Evolutionary conservation across 1,140 invertebrate genomes (phyloP), one percentile per base, ranked within the genome.

Genomic region (Agrilus planipennis): DNA sequence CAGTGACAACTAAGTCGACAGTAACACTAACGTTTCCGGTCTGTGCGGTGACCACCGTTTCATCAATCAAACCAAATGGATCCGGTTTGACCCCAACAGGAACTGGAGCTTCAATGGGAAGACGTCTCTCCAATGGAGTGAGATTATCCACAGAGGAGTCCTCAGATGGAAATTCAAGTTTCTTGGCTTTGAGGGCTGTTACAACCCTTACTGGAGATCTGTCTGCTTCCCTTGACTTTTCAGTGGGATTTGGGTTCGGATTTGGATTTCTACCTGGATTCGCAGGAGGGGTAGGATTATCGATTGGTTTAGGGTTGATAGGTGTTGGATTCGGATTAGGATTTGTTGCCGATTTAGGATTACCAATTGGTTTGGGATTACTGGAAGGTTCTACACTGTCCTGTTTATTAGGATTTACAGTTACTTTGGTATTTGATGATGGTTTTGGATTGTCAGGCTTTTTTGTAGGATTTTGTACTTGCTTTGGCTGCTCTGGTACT

Each of bases 391-490:
- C 28, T n/a, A 14, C n/a, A n/a, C 12, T 35, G 5, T 19, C 32
- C 38, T 41, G 16, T 3, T 31, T 39, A n/a, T n/a, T 32, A 11
- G 18, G 32, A 17, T 11, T 10, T 41, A 21, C 31, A 10, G 10
- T 32, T 21, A 32, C 25, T 7, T 36, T 47, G 25, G 37, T 45
- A 36, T 30, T 41, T 15, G 23, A 27, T 28, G 39, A 49, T 42
- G 53, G 58, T 58, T 58, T 60, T 59, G 65, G 60, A 46, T 63
- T 42, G 15, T 16, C 17, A 12, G 14, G 21, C 16, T 25, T 25
- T 27, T 25, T 36, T n/a, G 16, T 25, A 45, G 17, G 10, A 35
- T 40, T 38, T 41, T 45, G 19, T 23, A 34, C 38, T 12, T 0
- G 20, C 20, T 20, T 29, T 11, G 4, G n/a, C 11, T 4, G 2